phyloP scores from a whole-genome alignment of 2,797 vertebrate genomes.

The Knipowitschia caucasica region DNA sequence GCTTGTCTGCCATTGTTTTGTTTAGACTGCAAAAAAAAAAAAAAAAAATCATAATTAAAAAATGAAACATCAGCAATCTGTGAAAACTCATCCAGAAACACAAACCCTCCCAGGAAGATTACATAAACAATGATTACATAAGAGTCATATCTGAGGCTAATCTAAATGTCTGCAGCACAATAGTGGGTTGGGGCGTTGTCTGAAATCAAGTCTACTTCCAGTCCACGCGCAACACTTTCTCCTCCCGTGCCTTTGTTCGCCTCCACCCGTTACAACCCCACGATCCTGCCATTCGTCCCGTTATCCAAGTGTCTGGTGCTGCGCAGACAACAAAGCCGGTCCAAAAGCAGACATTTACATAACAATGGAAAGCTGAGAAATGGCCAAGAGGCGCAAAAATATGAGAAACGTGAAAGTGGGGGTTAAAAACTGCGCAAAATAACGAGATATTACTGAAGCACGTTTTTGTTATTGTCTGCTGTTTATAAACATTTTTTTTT shows the following conservation, averaged over 20 bases:
- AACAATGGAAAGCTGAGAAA: constrained; percentile 57
- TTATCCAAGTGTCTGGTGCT: constrained; percentile 35
- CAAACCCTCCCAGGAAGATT: background rate
- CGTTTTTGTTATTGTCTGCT: background rate
- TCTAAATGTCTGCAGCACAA: background rate
- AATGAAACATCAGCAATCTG: background rate
- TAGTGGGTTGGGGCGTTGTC: constrained; percentile 59
- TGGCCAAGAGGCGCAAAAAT: background rate
- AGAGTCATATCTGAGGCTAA: background rate
- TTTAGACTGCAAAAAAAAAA: constrained; percentile 57
- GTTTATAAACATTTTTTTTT: constrained; percentile 23
- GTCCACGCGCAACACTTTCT: constrained; percentile 31
- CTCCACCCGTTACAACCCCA: constrained; percentile 22
- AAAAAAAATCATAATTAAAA: too few species aligned
- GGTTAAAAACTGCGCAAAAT: background rate
- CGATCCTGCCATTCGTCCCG: constrained; percentile 43
- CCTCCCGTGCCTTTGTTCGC: constrained; percentile 58
- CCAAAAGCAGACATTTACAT: constrained; percentile 62
- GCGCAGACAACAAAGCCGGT: constrained; percentile 49
- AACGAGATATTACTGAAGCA: background rate
- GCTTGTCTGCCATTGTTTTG: constrained; percentile 77
- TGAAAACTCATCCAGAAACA: background rate
- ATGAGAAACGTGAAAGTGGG: accelerated
- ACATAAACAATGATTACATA: background rate
- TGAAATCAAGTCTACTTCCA: constrained; percentile 23